A percentile compares a stretch with the other conserved stretches of the same genome.
Evolutionary conservation across 35 echinoderm and acorn worm genomes (phyloP).

Genomic region (Hemicentrotus pulcherrimus): DNA sequence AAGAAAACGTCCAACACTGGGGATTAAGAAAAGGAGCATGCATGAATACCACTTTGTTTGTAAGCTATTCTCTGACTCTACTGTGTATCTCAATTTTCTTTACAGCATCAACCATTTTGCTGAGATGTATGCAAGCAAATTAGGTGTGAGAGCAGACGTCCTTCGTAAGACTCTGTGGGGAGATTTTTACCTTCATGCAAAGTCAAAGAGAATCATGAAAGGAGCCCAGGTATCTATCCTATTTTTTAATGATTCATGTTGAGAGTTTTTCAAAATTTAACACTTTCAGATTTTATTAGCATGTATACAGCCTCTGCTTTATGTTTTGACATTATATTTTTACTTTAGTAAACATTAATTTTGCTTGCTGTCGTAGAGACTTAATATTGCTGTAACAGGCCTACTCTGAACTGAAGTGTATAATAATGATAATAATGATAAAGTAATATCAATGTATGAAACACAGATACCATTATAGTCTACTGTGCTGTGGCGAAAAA

Average conservation of each 20-base stretch:
- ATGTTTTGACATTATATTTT: not conserved
- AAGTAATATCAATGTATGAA: too few species aligned
- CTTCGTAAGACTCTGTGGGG: constrained; percentile 90
- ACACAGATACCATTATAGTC: too few species aligned
- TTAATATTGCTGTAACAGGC: too few species aligned
- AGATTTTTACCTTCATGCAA: constrained; percentile 86
- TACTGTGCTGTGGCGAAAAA: too few species aligned
- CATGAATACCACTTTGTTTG: not conserved
- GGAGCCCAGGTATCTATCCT: constrained; percentile 78
- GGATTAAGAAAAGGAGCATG: not conserved
- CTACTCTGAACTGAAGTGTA: too few species aligned
- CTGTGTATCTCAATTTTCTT: constrained; percentile 9
- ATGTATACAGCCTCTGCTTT: not conserved
- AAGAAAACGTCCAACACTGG: too few species aligned
- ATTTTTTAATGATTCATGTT: not conserved
- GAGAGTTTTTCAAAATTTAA: not conserved
- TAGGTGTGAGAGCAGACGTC: constrained; percentile 72
- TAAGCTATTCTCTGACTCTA: not conserved
- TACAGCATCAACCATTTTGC: constrained; percentile 91
- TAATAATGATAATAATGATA: too few species aligned
- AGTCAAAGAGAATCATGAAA: constrained; percentile 94
- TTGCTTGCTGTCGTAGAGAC: too few species aligned
- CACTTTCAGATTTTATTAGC: not conserved
- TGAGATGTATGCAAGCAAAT: constrained; percentile 82
- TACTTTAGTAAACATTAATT: not conserved